Percentiles rank a stretch among this genome's conserved stretches.
Conservation (phyloP, 2,797 vertebrate genomes). For the Lates japonicus region DNA sequence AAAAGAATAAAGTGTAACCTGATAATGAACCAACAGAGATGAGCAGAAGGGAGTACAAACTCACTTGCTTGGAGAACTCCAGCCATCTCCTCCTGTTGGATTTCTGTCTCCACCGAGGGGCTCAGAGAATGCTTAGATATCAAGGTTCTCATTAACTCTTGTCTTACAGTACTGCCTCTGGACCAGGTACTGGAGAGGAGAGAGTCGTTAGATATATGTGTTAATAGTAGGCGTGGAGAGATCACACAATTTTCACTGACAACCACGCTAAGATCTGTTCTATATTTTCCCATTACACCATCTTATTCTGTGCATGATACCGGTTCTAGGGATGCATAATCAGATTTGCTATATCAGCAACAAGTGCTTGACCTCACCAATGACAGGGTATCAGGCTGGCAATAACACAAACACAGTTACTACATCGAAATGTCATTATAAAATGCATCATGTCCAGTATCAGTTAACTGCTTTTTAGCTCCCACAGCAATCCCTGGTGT, state of each 20-base stretch:
- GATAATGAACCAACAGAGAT: background rate
- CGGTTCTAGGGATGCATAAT: background rate
- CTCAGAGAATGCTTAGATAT: conserved; percentile 89
- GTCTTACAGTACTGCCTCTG: conserved; percentile 92
- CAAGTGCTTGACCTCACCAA: background rate
- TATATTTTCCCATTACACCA: background rate
- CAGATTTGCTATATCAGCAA: accelerated
- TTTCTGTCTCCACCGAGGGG: conserved; percentile 91
- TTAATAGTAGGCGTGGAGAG: background rate
- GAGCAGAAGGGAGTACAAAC: conserved; percentile 22
- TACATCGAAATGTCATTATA: background rate
- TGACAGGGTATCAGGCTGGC: background rate
- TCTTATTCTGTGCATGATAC: background rate
- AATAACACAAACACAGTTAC: background rate
- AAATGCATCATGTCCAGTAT: background rate
- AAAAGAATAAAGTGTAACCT: background rate
- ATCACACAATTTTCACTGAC: background rate
- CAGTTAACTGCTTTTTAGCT: conserved; percentile 1
- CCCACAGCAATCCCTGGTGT: background rate
- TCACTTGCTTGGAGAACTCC: conserved; percentile 83
- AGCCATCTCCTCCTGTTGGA: conserved; percentile 90
- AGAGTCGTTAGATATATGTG: conserved; percentile 1
- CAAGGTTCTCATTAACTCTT: conserved; percentile 89
- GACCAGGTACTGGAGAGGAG: conserved; percentile 88
- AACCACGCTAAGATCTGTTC: background rate